Percentiles rank a stretch among this genome's conserved stretches.
These are phyloP conservation scores for Melieria picta DNA, from an alignment of 2,888 invertebrate genomes.

Conservation along the genomic window DNA sequence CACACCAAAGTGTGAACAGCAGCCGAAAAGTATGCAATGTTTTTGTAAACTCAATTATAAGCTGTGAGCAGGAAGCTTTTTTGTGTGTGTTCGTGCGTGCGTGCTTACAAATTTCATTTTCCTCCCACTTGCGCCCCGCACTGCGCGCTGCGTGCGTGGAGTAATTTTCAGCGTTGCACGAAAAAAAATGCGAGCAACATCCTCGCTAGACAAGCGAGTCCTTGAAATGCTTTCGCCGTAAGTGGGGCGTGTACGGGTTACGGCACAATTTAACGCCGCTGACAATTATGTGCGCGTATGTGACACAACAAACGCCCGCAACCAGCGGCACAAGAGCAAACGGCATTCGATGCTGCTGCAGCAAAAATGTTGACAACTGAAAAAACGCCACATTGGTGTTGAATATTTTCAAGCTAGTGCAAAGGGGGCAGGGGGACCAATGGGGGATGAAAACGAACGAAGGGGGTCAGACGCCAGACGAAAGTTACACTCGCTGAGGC, in stretches of 20 bases:
- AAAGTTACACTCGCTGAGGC: neutral
- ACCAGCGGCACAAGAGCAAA: constrained; percentile 13
- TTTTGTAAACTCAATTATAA: too few species aligned
- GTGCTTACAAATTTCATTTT: too few species aligned
- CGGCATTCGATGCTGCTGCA: neutral
- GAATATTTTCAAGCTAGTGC: too few species aligned
- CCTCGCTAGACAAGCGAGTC: constrained; percentile 30
- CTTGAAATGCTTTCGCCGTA: constrained; percentile 38
- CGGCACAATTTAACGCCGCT: neutral
- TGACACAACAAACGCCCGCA: constrained; percentile 7
- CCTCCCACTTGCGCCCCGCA: too few species aligned
- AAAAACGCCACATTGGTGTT: too few species aligned
- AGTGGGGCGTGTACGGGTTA: neutral
- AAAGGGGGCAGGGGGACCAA: neutral
- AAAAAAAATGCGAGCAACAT: constrained; percentile 7
- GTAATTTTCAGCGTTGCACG: neutral
- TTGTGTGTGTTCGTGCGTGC: too few species aligned
- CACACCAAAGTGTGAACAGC: neutral
- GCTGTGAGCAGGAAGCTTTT: too few species aligned
- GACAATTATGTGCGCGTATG: neutral
- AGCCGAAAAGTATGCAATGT: too few species aligned
- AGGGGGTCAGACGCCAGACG: neutral
- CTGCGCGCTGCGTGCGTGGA: neutral
- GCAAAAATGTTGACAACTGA: neutral
- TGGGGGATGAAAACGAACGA: neutral